These are phyloP conservation scores for Solen grandis DNA, from an alignment of 1,140 invertebrate genomes.

Conservation along the genomic window DNA sequence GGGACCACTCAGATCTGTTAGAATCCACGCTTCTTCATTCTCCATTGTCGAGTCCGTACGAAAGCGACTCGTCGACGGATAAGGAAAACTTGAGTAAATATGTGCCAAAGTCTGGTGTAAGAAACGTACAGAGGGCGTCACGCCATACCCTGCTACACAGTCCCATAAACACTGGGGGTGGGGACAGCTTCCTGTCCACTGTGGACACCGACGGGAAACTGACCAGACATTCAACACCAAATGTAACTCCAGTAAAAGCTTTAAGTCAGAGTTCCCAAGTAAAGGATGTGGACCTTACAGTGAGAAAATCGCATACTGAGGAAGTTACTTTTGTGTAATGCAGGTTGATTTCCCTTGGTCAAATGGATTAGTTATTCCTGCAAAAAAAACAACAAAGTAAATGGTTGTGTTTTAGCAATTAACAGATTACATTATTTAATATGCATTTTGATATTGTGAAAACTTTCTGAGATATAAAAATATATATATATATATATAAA, in stretches of 20 bases:
- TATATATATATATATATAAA: no score
- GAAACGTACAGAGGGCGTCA: conserved; percentile 18
- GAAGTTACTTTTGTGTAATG: conserved; percentile 32
- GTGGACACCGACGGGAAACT: conserved; percentile 50
- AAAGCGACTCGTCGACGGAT: conserved; percentile 37
- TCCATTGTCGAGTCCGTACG: conserved; percentile 29
- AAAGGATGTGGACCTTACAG: neutral
- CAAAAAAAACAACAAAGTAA: no score
- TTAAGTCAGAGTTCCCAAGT: neutral
- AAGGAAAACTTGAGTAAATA: conserved; percentile 32
- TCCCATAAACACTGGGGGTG: conserved; percentile 1
- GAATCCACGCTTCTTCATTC: conserved; percentile 19
- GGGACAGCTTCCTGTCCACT: conserved; percentile 35
- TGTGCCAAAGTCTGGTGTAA: conserved; percentile 21
- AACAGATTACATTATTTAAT: no score
- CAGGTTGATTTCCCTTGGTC: no score
- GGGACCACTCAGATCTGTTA: conserved; percentile 35
- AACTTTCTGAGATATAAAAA: no score
- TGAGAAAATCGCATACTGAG: neutral
- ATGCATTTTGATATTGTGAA: no score
- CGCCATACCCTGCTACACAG: conserved; percentile 33
- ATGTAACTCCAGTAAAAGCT: conserved; percentile 3
- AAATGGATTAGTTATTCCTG: no score
- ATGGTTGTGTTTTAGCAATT: no score
- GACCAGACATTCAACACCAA: conserved; percentile 14